Evolutionary conservation across 2,113 vertebrate species (phyloP).

Genomic region (Urocitellus parryii): DNA sequence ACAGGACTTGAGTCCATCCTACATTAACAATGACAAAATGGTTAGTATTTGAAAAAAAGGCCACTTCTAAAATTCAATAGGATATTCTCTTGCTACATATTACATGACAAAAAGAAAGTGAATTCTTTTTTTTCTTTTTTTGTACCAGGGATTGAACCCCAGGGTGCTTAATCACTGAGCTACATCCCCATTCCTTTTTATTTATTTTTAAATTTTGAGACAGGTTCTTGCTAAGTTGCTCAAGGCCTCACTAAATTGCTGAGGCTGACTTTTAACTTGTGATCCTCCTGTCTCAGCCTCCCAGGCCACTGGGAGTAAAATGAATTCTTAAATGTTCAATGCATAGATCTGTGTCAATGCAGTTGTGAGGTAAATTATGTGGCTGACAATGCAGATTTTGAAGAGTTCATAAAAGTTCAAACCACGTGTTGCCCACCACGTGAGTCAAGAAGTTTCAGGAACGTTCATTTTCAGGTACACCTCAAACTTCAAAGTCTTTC

Average conservation of each 20-base stretch:
- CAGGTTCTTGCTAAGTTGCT: too few species aligned
- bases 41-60: not conserved
- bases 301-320: not conserved
- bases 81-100: not conserved
- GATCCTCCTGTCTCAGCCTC: too few species aligned
- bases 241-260: too few species aligned
- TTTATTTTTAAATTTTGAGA: too few species aligned
- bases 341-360: not conserved
- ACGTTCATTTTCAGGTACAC: constrained; percentile 52
- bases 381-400: not conserved
- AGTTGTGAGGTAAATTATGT: constrained; percentile 21
- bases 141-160: too few species aligned
- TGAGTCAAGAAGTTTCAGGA: constrained; percentile 41
- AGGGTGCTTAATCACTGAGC: too few species aligned
- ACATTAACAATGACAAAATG: not conserved
- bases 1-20: not conserved
- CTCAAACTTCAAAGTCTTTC: constrained; percentile 29
- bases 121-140: too few species aligned
- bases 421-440: constrained; percentile 5
- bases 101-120: not conserved
- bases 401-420: not conserved
- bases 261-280: too few species aligned
- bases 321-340: constrained; percentile 36
- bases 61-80: constrained; percentile 37
- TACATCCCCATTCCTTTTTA: too few species aligned